A percentile compares a stretch with the other conserved stretches of the same genome.
phyloP scores from a whole-genome alignment of 2,797 vertebrate species.

The Ibycter americanus region DNA sequence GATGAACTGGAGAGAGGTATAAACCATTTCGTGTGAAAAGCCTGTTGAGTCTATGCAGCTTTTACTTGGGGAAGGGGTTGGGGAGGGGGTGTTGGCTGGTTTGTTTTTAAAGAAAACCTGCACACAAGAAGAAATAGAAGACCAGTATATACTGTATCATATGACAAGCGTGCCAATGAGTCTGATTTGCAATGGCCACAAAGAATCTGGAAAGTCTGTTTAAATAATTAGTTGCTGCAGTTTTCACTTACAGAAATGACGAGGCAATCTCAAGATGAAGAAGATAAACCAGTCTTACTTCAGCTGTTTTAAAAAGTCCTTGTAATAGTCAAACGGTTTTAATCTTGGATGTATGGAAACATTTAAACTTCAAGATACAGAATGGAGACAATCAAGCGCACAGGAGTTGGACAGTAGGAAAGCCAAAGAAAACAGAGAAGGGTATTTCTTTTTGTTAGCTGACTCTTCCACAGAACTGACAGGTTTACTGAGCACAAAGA shows the following conservation, averaged over 20 bases:
- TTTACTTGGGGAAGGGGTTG: background rate
- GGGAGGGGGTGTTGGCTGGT: background rate
- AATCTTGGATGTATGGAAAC: constrained; percentile 6
- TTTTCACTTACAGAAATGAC: constrained; percentile 1
- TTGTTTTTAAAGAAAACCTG: background rate
- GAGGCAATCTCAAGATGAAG: constrained; percentile 28
- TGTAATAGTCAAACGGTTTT: background rate
- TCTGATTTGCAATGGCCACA: background rate
- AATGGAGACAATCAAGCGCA: constrained; percentile 21
- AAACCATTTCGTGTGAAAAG: background rate
- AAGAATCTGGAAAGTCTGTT: constrained; percentile 20
- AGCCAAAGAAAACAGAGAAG: constrained; percentile 44
- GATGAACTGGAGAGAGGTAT: background rate
- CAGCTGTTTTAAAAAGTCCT: background rate
- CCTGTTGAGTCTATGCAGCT: background rate
- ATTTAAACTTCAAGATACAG: constrained; percentile 44
- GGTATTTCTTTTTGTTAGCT: constrained; percentile 6
- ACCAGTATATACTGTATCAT: background rate
- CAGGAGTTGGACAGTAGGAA: background rate
- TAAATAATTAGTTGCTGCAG: background rate
- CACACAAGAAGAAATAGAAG: background rate
- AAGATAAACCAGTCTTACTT: background rate
- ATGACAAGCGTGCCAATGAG: background rate
- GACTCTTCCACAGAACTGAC: constrained; percentile 20
- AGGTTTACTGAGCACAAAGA: constrained; percentile 35